Base-by-base conservation (phyloP, 2,888 invertebrate species). In the Fragum whitleyi region DNA sequence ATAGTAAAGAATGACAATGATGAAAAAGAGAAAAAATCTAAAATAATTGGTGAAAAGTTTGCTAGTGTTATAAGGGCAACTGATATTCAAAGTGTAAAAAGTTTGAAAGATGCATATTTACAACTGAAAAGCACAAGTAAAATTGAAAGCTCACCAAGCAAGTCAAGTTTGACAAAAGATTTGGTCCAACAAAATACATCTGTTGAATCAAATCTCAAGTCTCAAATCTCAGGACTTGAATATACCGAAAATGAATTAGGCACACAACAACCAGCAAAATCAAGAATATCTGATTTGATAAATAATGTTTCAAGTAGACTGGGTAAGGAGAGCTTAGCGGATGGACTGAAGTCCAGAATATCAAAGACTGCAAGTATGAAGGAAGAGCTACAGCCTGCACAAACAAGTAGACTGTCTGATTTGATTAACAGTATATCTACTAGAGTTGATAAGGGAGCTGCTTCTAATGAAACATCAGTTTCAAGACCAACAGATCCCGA, bases 201-300 rank as follows among this genome's bases (percentile, higher is more conserved):
- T 6, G 9, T 36, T 36, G 32, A 9, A 9, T 9, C 3, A 36
- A 36, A 3, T 36, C n/a, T n/a, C n/a, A n/a, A n/a, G n/a, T n/a
- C n/a, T n/a, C n/a, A n/a, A n/a, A 36, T 36, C 32, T 36, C 32
- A 36, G 32, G 32, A 9, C 9, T 9, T 6, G 9, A 3, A 36
- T 3, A 36, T 36, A 36, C 32, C 9, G 32, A 36, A 36, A 36
- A 36, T 3, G 9, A 9, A 36, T 6, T 36, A 9, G 32, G 32
- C 9, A 36, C 32, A 36, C 32, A 3, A 36, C 32, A 36, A 6
- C 9, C 32, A 1, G 11, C 23, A 39, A 39, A 42, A 16, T 65
- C n/a, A 36, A 36, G 65, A 42, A 65, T 65, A 21, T n/a, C 21
- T 42, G 65, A 42, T n/a, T 42, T 65, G 21, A 65, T 65, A 21